phyloP scores from a whole-genome alignment of 2,888 invertebrate species.

The Diloba caeruleocephala region DNA sequence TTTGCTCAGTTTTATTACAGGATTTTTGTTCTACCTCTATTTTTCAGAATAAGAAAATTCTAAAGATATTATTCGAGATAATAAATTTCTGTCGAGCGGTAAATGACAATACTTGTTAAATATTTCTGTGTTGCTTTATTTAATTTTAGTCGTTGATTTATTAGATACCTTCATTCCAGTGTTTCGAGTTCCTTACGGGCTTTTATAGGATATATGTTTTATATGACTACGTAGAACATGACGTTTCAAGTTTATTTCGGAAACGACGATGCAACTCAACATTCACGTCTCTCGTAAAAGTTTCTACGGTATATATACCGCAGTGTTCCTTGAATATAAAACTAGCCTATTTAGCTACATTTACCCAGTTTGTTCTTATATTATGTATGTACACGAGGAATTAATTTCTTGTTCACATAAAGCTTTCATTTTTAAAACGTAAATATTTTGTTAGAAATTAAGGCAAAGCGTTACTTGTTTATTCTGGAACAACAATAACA shows the following conservation, averaged over 20 bases:
- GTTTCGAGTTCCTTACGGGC: slow-evolving; percentile 7
- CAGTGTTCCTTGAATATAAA: slow-evolving; percentile 20
- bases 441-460: slow-evolving; percentile 45
- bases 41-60: slow-evolving; percentile 36
- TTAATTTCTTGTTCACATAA: slow-evolving; percentile 41
- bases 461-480: slow-evolving; percentile 26
- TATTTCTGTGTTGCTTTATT: slow-evolving; percentile 35
- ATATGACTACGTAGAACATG: slow-evolving; percentile 11
- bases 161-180: slow-evolving; percentile 10
- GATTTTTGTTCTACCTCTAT: slow-evolving; percentile 31
- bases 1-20: slow-evolving; percentile 61
- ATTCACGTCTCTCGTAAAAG: slow-evolving; percentile 32
- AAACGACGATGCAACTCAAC: slow-evolving; percentile 22
- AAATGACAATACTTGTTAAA: slow-evolving; percentile 33
- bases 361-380: too few relatives aligned
- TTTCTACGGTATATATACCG: slow-evolving; percentile 23
- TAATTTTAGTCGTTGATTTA: slow-evolving; percentile 22
- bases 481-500: slow-evolving; percentile 36
- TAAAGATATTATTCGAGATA: slow-evolving; percentile 7
- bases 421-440: slow-evolving; percentile 42
- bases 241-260: slow-evolving; percentile 37
- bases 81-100: slow-evolving; percentile 21
- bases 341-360: too few relatives aligned
- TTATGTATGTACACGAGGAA: slow-evolving; percentile 19
- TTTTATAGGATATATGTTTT: slow-evolving; percentile 26